Conservation (phyloP, 2,888 invertebrate species). For the Stramonita haemastoma region DNA sequence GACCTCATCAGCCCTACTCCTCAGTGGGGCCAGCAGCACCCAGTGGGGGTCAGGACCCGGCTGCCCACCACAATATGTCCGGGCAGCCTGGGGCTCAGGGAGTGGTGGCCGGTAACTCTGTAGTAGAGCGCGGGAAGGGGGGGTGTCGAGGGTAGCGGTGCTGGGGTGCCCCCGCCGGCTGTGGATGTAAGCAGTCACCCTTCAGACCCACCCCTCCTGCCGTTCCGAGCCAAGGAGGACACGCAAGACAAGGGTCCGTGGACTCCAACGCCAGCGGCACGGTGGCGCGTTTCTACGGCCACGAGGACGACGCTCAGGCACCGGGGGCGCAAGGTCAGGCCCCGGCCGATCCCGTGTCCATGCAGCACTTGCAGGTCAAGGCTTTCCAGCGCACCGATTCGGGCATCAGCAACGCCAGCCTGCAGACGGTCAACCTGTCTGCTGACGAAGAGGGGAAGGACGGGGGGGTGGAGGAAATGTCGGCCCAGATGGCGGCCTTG, state of each 20-base stretch:
- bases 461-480: constrained; percentile 7
- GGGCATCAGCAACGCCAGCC: constrained; percentile 55
- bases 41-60: not conserved
- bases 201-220: not conserved
- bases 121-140: not conserved
- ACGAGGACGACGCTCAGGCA: constrained; percentile 49
- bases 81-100: not conserved
- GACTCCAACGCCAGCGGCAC: constrained; percentile 51
- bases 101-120: not conserved
- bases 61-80: not conserved
- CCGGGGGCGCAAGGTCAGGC: constrained; percentile 1
- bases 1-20: not conserved
- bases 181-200: constrained; percentile 1
- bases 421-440: constrained; percentile 51
- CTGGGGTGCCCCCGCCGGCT: not conserved
- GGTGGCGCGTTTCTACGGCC: constrained; percentile 52
- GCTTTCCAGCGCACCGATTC: constrained; percentile 50
- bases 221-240: not conserved
- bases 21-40: not conserved
- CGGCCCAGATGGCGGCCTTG: constrained; percentile 4
- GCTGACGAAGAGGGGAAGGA: constrained; percentile 44
- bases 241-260: constrained; percentile 9
- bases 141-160: not conserved
- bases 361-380: constrained; percentile 37
- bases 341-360: not conserved